phyloP scores from a whole-genome alignment of 2,888 invertebrate genomes.

The Diarsia rubi region DNA sequence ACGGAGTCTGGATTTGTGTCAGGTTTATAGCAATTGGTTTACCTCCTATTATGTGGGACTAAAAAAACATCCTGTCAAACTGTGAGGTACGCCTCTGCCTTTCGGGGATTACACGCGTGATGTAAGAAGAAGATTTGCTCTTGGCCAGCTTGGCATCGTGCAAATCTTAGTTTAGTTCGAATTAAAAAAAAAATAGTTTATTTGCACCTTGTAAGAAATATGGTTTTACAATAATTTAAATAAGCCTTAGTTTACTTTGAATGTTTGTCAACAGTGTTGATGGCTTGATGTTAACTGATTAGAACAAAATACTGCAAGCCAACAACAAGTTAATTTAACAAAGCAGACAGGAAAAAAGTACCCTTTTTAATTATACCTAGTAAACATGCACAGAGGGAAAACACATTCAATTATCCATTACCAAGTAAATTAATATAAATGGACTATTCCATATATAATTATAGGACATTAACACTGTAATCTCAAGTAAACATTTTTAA shows the following conservation, averaged over 20 bases:
- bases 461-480: conserved; percentile 3
- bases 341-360: background rate
- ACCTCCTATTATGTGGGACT: too few species aligned
- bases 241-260: too few species aligned
- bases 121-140: background rate
- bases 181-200: too few species aligned
- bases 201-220: too few species aligned
- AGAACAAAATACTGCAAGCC: background rate
- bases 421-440: conserved; percentile 37
- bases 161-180: too few species aligned
- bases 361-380: too few species aligned
- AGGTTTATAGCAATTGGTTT: too few species aligned
- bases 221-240: too few species aligned
- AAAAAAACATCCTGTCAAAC: too few species aligned
- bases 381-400: background rate
- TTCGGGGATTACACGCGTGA: too few species aligned
- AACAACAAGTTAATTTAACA: background rate
- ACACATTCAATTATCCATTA: background rate
- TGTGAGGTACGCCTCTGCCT: too few species aligned
- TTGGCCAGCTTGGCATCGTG: background rate
- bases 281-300: background rate
- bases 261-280: background rate
- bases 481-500: conserved; percentile 12
- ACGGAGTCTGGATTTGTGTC: too few species aligned
- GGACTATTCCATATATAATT: conserved; percentile 6